A percentile compares a stretch with the other conserved stretches of the same genome.
These are phyloP conservation scores for Abramis brama DNA, from an alignment of 2,113 vertebrate species.

Conservation along the genomic window DNA sequence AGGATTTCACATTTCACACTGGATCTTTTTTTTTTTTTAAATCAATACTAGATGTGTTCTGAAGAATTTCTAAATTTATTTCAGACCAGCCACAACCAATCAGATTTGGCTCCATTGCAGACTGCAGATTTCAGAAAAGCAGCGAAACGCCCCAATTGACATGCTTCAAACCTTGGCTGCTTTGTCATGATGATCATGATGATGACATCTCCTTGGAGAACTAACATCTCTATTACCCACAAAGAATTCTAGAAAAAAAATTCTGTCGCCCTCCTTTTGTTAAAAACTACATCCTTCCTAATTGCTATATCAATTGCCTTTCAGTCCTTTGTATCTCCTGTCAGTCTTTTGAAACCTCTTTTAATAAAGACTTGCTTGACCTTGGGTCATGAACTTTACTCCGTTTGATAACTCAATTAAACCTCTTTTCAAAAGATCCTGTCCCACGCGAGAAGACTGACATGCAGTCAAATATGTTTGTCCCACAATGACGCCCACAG, in stretches of 20 bases:
- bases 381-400: slow-evolving; percentile 87
- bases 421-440: slow-evolving; percentile 84
- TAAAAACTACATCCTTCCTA: slow-evolving; percentile 55
- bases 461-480: slow-evolving; percentile 37
- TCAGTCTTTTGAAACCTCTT: slow-evolving; percentile 72
- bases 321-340: slow-evolving; percentile 67
- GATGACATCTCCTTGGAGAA: slow-evolving; percentile 38
- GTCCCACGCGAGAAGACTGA: slow-evolving; percentile 56
- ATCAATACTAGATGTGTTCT: slow-evolving; percentile 17
- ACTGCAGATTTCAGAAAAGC: background rate
- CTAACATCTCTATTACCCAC: slow-evolving; percentile 45
- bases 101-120: background rate
- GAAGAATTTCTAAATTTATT: slow-evolving; percentile 9
- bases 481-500: background rate
- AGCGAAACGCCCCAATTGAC: background rate
- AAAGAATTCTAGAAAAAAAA: slow-evolving; percentile 27
- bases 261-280: slow-evolving; percentile 40
- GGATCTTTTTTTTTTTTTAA: background rate
- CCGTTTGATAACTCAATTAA: slow-evolving; percentile 84
- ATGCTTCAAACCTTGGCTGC: slow-evolving; percentile 6
- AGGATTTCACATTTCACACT: slow-evolving; percentile 6
- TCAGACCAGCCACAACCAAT: background rate
- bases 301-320: slow-evolving; percentile 70
- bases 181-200: slow-evolving; percentile 18
- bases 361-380: slow-evolving; percentile 83